phyloP scores from a whole-genome alignment of 2,797 vertebrate species.

The Galagoides demidoff region DNA sequence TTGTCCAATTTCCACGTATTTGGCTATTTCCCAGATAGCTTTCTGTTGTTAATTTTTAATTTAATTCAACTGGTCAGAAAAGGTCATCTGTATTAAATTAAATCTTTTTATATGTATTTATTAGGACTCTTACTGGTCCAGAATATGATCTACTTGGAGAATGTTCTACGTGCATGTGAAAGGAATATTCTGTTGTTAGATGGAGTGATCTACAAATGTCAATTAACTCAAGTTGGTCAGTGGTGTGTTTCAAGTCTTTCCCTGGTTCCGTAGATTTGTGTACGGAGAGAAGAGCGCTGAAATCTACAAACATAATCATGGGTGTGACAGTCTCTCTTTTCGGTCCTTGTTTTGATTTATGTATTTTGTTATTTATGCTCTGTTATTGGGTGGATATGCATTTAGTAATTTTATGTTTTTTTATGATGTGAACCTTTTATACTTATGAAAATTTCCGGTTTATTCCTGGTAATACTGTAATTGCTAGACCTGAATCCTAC shows the following conservation, averaged over 20 bases:
- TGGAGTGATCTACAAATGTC: background rate
- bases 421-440: background rate
- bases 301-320: background rate
- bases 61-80: conserved; percentile 40
- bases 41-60: conserved; percentile 17
- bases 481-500: background rate
- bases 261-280: background rate
- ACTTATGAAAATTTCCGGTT: background rate
- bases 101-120: background rate
- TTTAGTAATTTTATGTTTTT: background rate
- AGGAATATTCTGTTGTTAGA: background rate
- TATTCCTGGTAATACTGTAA: background rate
- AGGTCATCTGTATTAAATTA: background rate
- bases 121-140: background rate
- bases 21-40: background rate
- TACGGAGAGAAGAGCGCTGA: background rate
- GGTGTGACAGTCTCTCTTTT: background rate
- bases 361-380: background rate
- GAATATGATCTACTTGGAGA: background rate
- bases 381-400: background rate
- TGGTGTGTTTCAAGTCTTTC: background rate
- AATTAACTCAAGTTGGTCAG: background rate
- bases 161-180: background rate
- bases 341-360: background rate
- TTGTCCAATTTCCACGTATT: background rate